phyloP scores from a whole-genome alignment of 1,140 invertebrate species.

The Halesus radiatus region DNA sequence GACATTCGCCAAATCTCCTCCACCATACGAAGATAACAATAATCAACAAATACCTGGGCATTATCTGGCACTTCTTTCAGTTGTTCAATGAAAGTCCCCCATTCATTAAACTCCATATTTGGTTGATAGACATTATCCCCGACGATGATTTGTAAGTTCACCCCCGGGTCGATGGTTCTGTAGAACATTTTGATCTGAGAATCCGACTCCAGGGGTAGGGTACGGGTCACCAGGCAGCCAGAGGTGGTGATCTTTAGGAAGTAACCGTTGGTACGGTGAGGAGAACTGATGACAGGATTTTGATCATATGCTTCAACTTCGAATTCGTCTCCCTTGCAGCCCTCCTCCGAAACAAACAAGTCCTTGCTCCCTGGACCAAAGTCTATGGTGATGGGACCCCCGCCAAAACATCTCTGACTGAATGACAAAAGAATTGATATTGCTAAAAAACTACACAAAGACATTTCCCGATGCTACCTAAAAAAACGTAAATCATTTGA shows the following conservation, averaged over 20 bases:
- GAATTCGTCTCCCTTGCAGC: background rate
- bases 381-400: background rate
- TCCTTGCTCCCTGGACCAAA: background rate
- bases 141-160: background rate
- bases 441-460: background rate
- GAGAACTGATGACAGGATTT: background rate
- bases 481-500: no score
- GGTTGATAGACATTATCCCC: background rate
- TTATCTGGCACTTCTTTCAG: background rate
- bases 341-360: background rate
- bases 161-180: background rate
- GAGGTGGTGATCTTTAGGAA: slow-evolving; percentile 2
- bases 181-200: background rate
- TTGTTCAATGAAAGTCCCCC: background rate
- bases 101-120: background rate
- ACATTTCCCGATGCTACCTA: background rate
- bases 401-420: background rate
- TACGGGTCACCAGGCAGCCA: background rate
- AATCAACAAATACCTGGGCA: background rate
- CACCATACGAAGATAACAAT: no score
- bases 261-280: background rate
- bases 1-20: no score
- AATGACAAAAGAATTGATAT: background rate
- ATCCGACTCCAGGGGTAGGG: background rate
- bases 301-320: background rate